Evolutionary conservation across 2,888 invertebrate genomes (phyloP).

Genomic region (Melipona bicolor): DNA sequence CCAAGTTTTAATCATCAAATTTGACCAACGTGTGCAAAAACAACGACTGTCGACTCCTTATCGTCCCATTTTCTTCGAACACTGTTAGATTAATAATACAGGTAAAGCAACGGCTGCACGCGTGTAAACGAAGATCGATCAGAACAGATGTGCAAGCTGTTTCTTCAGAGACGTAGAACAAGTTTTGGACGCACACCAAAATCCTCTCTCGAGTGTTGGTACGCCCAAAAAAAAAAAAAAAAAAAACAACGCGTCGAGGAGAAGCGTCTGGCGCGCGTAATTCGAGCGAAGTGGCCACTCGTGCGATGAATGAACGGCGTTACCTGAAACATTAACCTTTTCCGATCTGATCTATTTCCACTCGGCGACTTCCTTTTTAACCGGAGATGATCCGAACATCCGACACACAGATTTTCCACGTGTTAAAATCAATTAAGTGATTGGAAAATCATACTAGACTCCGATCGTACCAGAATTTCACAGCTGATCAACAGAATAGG

Average conservation of each 20-base stretch:
- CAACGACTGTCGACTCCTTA: slow-evolving; percentile 28
- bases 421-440: not conserved
- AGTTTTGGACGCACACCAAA: slow-evolving; percentile 62
- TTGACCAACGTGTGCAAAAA: slow-evolving; percentile 7
- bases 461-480: not conserved
- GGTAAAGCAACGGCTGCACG: slow-evolving; percentile 37
- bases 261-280: slow-evolving; percentile 30
- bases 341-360: not conserved
- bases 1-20: not conserved
- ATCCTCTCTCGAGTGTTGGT: slow-evolving; percentile 38
- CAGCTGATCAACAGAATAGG: not conserved
- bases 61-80: slow-evolving; percentile 45
- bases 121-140: slow-evolving; percentile 56
- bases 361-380: not conserved
- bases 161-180: slow-evolving; percentile 58
- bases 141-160: slow-evolving; percentile 58
- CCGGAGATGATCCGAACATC: not conserved
- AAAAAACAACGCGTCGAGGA: slow-evolving; percentile 25
- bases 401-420: not conserved
- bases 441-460: not conserved
- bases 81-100: slow-evolving; percentile 13
- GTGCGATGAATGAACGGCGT: slow-evolving; percentile 28
- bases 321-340: slow-evolving; percentile 9
- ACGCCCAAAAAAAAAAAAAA: slow-evolving; percentile 16
- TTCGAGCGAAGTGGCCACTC: slow-evolving; percentile 13